A percentile compares a stretch with the other conserved stretches of the same genome.
Evolutionary conservation across 2,797 vertebrate species (phyloP).

Genomic region (Micrastur ruficollis): DNA sequence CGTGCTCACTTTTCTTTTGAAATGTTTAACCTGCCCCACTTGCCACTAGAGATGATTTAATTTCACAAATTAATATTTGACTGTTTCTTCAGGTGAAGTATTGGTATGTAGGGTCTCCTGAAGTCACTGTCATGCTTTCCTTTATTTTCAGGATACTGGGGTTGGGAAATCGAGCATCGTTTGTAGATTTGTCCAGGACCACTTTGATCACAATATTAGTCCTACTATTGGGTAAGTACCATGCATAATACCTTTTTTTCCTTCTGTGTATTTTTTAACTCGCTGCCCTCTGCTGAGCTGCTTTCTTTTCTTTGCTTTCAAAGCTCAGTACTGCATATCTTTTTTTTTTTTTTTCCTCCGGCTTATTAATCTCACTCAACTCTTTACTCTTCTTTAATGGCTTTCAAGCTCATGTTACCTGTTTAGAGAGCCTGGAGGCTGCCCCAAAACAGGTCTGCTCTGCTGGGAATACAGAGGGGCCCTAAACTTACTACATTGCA

Average conservation of each 20-base stretch:
- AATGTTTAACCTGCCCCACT: not conserved
- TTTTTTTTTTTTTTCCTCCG: not conserved
- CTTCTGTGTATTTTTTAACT: not conserved
- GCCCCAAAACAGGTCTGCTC: not conserved
- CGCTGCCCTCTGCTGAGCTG: not conserved
- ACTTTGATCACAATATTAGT: conserved; percentile 97
- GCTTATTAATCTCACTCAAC: not conserved
- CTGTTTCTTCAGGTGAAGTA: not conserved
- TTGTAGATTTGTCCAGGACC: conserved; percentile 95
- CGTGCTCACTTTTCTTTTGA: not conserved
- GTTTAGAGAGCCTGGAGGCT: not conserved
- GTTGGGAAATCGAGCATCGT: conserved; percentile 98
- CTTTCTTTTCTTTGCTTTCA: not conserved
- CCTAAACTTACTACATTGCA: not conserved
- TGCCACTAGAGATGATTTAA: not conserved
- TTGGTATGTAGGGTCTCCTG: not conserved
- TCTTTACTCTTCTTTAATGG: not conserved
- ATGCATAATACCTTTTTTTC: not conserved
- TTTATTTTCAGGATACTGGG: conserved; percentile 88
- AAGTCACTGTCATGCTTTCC: not conserved
- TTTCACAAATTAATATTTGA: not conserved
- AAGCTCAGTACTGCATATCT: not conserved
- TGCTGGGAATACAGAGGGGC: not conserved
- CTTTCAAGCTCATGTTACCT: not conserved
- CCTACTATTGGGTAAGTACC: conserved; percentile 94